phyloP scores from a whole-genome alignment of 2,888 invertebrate species.

The Platycnemis pennipes region DNA sequence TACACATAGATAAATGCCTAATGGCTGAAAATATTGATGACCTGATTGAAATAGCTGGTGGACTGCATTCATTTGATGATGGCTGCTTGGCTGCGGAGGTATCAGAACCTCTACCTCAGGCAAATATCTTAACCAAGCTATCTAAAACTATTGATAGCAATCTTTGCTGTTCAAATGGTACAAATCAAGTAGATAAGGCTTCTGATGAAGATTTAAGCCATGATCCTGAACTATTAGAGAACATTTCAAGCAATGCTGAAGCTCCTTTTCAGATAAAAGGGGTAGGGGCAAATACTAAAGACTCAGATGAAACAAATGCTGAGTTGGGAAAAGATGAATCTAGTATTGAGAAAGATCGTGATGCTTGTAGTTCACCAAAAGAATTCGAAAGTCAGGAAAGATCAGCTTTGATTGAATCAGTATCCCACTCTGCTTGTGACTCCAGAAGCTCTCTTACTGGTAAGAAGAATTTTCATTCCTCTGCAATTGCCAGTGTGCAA shows the following conservation, averaged over 20 bases:
- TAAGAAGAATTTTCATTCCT: too few relatives aligned
- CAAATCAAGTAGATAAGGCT: neutral
- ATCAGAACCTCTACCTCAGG: neutral
- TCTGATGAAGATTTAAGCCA: neutral
- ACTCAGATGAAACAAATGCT: neutral
- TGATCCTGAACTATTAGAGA: neutral
- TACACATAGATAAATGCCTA: neutral
- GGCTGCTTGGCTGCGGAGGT: neutral
- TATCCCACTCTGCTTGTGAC: too few relatives aligned
- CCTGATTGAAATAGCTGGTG: neutral
- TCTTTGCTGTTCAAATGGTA: neutral
- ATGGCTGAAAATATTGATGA: slow-evolving; percentile 14
- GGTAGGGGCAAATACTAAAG: neutral
- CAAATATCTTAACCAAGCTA: neutral
- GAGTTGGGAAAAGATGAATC: neutral
- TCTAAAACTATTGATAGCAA: neutral
- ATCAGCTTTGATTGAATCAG: too few relatives aligned
- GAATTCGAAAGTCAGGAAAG: neutral
- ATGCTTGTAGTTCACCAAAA: neutral
- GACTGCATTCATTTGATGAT: neutral
- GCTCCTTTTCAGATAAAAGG: neutral
- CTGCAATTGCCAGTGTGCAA: too few relatives aligned
- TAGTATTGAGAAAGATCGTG: neutral
- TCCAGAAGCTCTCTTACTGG: too few relatives aligned
- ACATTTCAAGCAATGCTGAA: neutral